Base-by-base conservation (phyloP, 1,140 invertebrate species). In the Musca domestica region DNA sequence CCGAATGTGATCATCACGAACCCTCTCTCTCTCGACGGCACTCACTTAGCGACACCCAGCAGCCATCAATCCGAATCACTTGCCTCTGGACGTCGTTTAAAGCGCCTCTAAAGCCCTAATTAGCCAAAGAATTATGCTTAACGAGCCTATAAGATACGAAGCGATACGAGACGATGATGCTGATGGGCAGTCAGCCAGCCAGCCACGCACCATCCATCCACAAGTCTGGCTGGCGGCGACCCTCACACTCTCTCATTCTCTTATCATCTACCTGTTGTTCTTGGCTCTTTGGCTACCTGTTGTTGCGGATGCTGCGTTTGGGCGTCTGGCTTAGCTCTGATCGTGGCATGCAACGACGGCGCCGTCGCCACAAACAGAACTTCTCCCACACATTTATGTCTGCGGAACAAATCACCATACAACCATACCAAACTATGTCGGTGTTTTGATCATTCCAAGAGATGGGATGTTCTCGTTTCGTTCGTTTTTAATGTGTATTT, bases 21-120 rank as follows among this genome's bases (percentile, higher is more conserved):
- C 34, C 34, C 34, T 41, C 34, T 41, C 34, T n/a, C n/a, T n/a
- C n/a, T n/a, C n/a, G n/a, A 41, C 34, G 10, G 34, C 34, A 41
- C 34, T 41, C 34, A 41, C 34, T 41, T 41, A 41, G 34, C 34
- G 12, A 41, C 34, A 41, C 34, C 34, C n/a, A n/a, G n/a, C 34
- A 5, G 34, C 10, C 34, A 41, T 7, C 34, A 41, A 41, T 41
- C 34, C 34, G 12, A 41, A 41, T 10, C n/a, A 30, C 27, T 61
- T 61, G 56, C 30, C 34, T 61, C n/a, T n/a, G n/a, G n/a, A n/a
- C n/a, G 14, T 51, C 56, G 52, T 56, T 56, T 61, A 34, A 61
- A 34, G 27, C 56, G 56, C 54, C 54, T 58, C 25, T 58, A 58
- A 58, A 58, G 54, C 25, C 25, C 56, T 61, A 61, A 61, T 61